Conservation (phyloP, 2,888 invertebrate species). For the Drosophila demipolita region DNA sequence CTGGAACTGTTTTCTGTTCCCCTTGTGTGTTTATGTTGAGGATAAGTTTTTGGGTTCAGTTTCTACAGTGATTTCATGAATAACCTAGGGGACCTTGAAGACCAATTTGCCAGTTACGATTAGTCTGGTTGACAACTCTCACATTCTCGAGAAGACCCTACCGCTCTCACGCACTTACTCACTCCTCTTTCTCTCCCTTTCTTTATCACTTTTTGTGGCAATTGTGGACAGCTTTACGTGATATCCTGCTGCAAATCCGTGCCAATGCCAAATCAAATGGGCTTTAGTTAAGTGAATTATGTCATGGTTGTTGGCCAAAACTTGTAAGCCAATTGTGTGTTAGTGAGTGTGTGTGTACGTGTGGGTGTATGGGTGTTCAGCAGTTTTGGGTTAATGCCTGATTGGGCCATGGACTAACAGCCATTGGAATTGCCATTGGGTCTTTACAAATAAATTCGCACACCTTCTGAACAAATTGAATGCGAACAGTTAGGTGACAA, state of each 20-base stretch:
- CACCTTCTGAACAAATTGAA: conserved; percentile 16
- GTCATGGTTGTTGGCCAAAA: conserved; percentile 42
- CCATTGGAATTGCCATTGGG: conserved; percentile 4
- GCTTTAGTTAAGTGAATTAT: conserved; percentile 60
- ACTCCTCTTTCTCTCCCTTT: background rate
- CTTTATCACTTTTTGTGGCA: conserved; percentile 15
- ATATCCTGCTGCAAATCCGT: conserved; percentile 40
- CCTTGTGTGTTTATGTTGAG: conserved; percentile 19
- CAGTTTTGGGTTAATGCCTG: conserved; percentile 33
- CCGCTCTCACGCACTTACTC: background rate
- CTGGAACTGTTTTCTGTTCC: conserved; percentile 5
- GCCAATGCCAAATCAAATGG: conserved; percentile 42
- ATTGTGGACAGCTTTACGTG: conserved; percentile 47
- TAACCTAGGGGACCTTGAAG: conserved; percentile 43
- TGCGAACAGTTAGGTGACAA: background rate
- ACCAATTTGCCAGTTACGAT: conserved; percentile 40
- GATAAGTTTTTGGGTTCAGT: conserved; percentile 36
- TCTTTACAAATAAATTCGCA: conserved; percentile 25
- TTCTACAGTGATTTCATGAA: conserved; percentile 64
- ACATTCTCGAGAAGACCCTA: background rate
- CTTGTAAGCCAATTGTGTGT: conserved; percentile 27
- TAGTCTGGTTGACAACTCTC: conserved; percentile 31
- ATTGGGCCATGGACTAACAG: conserved; percentile 30
- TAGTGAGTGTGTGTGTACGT: background rate
- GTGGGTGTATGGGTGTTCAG: background rate